phyloP scores from a whole-genome alignment of 1,140 invertebrate genomes.

The Mesaphorura yosii region DNA sequence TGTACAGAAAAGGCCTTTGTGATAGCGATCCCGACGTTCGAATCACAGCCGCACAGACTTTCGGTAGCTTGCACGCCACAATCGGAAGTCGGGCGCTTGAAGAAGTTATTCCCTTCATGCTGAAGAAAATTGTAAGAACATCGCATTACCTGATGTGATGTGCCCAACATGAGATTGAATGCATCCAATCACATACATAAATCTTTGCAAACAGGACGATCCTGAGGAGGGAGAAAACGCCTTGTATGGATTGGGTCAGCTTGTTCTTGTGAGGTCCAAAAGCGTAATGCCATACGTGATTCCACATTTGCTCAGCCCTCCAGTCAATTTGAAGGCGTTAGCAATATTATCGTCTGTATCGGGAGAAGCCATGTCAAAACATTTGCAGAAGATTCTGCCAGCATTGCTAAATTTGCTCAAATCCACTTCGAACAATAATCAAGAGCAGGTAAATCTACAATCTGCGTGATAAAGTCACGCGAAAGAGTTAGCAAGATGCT shows the following conservation, averaged over 20 bases:
- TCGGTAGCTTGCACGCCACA: constrained; percentile 87
- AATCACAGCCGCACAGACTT: constrained; percentile 87
- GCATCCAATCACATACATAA: background rate
- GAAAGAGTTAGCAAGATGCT: background rate
- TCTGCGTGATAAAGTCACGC: background rate
- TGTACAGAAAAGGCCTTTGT: constrained; percentile 82
- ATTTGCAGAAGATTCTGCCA: constrained; percentile 79
- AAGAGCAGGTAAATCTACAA: constrained; percentile 41
- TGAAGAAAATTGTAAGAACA: no score
- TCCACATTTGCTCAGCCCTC: constrained; percentile 72
- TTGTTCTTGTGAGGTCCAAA: constrained; percentile 91
- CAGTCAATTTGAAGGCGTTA: constrained; percentile 76
- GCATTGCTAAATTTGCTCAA: constrained; percentile 70
- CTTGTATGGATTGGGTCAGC: constrained; percentile 85
- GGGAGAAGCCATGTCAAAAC: constrained; percentile 80
- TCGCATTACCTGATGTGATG: constrained; percentile 43
- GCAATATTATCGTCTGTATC: constrained; percentile 85
- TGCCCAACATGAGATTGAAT: no score
- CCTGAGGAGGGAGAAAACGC: constrained; percentile 64
- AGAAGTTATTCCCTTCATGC: constrained; percentile 85
- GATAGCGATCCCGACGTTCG: constrained; percentile 87
- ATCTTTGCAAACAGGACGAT: constrained; percentile 47
- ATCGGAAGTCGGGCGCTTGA: constrained; percentile 91
- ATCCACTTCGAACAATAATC: constrained; percentile 51
- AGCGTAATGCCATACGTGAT: constrained; percentile 91